Percentiles rank a stretch among this genome's conserved stretches.
phyloP scores from a whole-genome alignment of 2,113 vertebrate genomes.

The Dolichallabes microphthalmus region DNA sequence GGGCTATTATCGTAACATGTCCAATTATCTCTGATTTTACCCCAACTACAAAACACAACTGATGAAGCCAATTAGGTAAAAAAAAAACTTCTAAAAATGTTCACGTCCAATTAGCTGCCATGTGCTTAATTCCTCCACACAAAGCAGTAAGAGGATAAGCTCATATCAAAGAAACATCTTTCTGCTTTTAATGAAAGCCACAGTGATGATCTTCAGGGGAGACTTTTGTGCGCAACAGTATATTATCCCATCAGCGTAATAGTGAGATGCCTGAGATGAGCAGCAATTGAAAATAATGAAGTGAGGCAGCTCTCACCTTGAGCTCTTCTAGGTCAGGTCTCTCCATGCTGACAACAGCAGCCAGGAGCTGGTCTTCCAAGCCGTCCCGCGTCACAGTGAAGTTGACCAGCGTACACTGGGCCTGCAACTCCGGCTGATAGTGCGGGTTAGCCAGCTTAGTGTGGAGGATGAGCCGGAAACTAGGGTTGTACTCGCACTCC shows the following conservation, averaged over 20 bases:
- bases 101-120: conserved; percentile 53
- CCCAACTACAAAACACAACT: conserved; percentile 35
- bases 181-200: conserved; percentile 33
- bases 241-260: conserved; percentile 26
- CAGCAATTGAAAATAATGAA: neutral
- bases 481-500: conserved; percentile 87
- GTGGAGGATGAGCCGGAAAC: conserved; percentile 91
- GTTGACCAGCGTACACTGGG: conserved; percentile 93
- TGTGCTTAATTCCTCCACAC: conserved; percentile 54
- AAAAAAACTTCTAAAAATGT: conserved; percentile 28
- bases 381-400: conserved; percentile 90
- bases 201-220: conserved; percentile 52
- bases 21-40: conserved; percentile 44
- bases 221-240: conserved; percentile 31
- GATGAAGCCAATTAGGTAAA: conserved; percentile 46
- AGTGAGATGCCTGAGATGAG: conserved; percentile 50
- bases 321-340: conserved; percentile 90
- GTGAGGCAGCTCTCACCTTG: conserved; percentile 74
- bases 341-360: conserved; percentile 86
- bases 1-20: conserved; percentile 2
- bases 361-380: conserved; percentile 92
- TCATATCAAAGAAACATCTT: conserved; percentile 57
- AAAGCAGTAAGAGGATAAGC: conserved; percentile 61
- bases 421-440: conserved; percentile 94
- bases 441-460: conserved; percentile 93